These are phyloP conservation scores for Muscidifurax raptorellus DNA, from an alignment of 1,140 invertebrate species.

Conservation along the genomic window DNA sequence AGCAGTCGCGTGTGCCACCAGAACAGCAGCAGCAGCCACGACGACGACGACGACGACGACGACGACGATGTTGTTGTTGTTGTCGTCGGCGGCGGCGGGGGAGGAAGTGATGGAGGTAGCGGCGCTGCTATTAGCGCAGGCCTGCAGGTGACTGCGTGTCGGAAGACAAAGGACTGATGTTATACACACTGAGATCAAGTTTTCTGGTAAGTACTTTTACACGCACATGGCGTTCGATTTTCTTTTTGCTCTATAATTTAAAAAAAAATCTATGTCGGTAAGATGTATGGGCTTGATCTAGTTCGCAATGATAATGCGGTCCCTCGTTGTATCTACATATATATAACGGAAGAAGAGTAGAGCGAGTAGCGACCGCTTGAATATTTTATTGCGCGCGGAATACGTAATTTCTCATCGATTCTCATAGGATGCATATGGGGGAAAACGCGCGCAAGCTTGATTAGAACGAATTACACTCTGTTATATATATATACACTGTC, in stretches of 20 bases:
- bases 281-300: background rate
- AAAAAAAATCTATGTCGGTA: too few species aligned
- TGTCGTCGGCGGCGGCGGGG: background rate
- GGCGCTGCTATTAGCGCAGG: background rate
- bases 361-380: background rate
- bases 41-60: background rate
- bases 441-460: background rate
- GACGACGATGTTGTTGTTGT: background rate
- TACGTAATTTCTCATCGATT: constrained; percentile 1
- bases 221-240: too few species aligned
- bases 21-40: background rate
- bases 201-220: background rate
- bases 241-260: too few species aligned
- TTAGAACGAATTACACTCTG: background rate
- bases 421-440: background rate
- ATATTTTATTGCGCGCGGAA: background rate
- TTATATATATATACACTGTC: background rate
- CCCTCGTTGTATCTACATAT: background rate
- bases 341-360: background rate
- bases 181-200: background rate
- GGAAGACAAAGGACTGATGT: background rate
- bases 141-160: background rate
- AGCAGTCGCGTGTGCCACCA: background rate
- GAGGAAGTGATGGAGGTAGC: background rate
- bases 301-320: background rate